A percentile compares a stretch with the other conserved stretches of the same genome.
Conservation (phyloP, 2,113 vertebrate species). For the Fukomys damarensis region DNA sequence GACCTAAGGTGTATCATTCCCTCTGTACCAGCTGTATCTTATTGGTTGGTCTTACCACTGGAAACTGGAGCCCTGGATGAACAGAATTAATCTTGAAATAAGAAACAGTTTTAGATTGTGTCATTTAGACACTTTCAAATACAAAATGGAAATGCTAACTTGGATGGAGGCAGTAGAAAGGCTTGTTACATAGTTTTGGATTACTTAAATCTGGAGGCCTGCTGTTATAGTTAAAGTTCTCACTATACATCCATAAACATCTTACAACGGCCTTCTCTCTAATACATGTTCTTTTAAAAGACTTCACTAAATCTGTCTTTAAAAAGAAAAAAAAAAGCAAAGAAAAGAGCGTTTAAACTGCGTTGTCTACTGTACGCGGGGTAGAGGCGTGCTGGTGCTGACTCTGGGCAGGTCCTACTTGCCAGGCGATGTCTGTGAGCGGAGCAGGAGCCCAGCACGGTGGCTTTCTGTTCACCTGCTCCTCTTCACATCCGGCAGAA, state of each 20-base stretch:
- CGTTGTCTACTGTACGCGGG: not conserved
- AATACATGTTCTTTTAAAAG: conserved; percentile 50
- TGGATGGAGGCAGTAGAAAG: conserved; percentile 34
- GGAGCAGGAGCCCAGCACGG: not conserved
- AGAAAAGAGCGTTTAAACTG: not conserved
- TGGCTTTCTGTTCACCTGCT: not conserved
- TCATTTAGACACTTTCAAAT: conserved; percentile 61
- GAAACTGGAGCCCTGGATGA: conserved; percentile 75
- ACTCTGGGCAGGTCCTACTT: not conserved
- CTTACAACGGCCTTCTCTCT: conserved; percentile 49
- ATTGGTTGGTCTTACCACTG: conserved; percentile 65
- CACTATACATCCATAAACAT: conserved; percentile 53
- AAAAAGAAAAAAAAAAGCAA: conserved; percentile 53
- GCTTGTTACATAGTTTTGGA: conserved; percentile 26
- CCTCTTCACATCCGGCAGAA: not conserved
- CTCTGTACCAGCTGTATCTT: conserved; percentile 75
- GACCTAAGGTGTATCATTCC: conserved; percentile 75
- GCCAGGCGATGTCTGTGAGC: accelerated
- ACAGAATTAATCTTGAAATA: conserved; percentile 68
- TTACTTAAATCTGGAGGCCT: conserved; percentile 43
- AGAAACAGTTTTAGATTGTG: conserved; percentile 70
- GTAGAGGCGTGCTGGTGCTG: not conserved
- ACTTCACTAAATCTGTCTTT: conserved; percentile 40
- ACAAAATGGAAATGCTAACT: conserved; percentile 58
- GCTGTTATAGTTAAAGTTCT: not conserved